phyloP scores from a whole-genome alignment of 2,888 invertebrate species.

The Calliphora vomitoria region DNA sequence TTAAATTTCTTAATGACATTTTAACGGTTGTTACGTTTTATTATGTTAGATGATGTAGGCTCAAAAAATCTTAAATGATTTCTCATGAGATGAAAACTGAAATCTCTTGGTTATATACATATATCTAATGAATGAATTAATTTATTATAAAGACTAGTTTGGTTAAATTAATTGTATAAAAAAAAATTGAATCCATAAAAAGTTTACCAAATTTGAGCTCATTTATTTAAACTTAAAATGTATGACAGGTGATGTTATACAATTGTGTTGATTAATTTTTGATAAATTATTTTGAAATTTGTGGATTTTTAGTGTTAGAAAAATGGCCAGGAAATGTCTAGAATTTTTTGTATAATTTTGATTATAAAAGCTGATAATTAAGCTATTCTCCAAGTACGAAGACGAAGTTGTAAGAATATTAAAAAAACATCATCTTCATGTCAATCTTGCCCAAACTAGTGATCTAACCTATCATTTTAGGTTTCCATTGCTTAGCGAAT shows the following conservation, averaged over 20 bases:
- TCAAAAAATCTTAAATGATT: background rate
- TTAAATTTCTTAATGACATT: conserved; percentile 36
- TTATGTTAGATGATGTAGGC: background rate
- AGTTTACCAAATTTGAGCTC: background rate
- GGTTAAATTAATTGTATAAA: background rate
- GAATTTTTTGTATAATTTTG: too few relatives aligned
- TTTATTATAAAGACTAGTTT: background rate
- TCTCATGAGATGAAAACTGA: background rate
- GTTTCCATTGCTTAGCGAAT: too few relatives aligned
- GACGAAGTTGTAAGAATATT: too few relatives aligned
- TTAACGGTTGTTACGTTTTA: conserved; percentile 27
- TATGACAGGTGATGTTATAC: conserved; percentile 6
- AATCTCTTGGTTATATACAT: too few relatives aligned
- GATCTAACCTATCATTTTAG: too few relatives aligned
- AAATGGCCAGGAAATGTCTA: background rate
- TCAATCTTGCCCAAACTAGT: too few relatives aligned
- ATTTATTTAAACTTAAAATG: background rate
- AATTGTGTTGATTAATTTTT: background rate
- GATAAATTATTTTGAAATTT: background rate
- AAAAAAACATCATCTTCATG: too few relatives aligned
- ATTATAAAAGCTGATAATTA: too few relatives aligned
- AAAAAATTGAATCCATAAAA: background rate
- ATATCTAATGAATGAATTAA: conserved; percentile 3
- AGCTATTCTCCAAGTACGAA: too few relatives aligned
- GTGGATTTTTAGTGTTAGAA: too few relatives aligned